Conservation (phyloP, 1,140 invertebrate species). For the Microplitis demolitor region DNA sequence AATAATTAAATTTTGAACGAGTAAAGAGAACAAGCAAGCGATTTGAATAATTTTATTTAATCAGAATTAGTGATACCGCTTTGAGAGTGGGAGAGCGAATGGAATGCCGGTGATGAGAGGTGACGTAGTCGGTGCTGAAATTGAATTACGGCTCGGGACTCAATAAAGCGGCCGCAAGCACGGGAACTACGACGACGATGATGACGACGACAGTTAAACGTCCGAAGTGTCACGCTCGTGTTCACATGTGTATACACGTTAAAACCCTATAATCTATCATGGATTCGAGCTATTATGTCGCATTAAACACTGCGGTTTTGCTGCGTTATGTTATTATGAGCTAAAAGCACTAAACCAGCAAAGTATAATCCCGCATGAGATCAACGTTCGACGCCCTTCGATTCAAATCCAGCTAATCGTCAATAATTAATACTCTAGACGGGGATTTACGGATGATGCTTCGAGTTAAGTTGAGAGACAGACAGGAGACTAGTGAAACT, state of each 20-base stretch:
- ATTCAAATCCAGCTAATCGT: background rate
- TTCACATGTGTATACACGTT: too few species aligned
- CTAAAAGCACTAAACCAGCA: background rate
- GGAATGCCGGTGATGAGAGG: background rate
- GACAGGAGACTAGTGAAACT: background rate
- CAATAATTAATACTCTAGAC: background rate
- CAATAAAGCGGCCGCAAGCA: background rate
- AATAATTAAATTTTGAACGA: too few species aligned
- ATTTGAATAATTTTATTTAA: background rate
- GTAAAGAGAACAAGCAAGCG: too few species aligned
- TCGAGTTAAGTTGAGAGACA: background rate
- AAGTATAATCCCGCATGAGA: background rate
- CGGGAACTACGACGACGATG: background rate
- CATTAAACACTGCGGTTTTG: too few species aligned
- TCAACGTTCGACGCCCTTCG: background rate
- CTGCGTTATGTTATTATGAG: too few species aligned
- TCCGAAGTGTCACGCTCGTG: background rate
- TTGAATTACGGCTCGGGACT: background rate
- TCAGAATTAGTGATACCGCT: background rate
- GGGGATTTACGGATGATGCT: background rate
- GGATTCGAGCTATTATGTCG: too few species aligned
- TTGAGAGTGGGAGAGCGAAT: background rate
- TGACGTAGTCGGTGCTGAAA: background rate
- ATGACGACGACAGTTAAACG: background rate
- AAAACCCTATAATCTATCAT: too few species aligned